Conservation (phyloP, 2,113 vertebrate genomes). For the Paramormyrops kingsleyae region DNA sequence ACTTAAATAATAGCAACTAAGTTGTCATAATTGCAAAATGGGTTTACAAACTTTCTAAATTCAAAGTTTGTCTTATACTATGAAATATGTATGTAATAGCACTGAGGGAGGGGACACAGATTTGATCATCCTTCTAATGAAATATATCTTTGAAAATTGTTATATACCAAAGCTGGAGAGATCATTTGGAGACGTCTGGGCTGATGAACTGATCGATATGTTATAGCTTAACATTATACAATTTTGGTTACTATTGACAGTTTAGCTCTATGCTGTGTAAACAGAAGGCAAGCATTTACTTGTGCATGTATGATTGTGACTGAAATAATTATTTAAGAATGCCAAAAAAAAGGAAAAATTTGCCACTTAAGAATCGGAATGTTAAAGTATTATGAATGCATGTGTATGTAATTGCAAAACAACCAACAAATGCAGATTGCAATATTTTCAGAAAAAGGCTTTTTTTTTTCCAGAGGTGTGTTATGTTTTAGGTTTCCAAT, state of each 20-base stretch:
- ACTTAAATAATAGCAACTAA: background rate
- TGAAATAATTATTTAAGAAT: background rate
- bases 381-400: too few relatives aligned
- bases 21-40: background rate
- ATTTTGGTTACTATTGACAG: background rate
- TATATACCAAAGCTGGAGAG: background rate
- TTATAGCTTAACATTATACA: background rate
- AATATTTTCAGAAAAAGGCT: too few relatives aligned
- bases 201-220: background rate
- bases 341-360: background rate
- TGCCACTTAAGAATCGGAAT: background rate
- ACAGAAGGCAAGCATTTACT: background rate
- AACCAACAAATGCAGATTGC: too few relatives aligned
- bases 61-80: background rate
- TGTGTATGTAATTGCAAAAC: too few relatives aligned
- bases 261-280: background rate
- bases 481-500: too few relatives aligned
- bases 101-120: background rate
- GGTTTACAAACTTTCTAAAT: background rate
- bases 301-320: background rate
- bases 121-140: background rate
- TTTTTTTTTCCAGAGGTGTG: too few relatives aligned
- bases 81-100: background rate
- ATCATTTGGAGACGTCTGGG: background rate
- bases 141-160: background rate